These are phyloP conservation scores for Delia radicum DNA, from an alignment of 1,140 invertebrate species.

Conservation along the genomic window DNA sequence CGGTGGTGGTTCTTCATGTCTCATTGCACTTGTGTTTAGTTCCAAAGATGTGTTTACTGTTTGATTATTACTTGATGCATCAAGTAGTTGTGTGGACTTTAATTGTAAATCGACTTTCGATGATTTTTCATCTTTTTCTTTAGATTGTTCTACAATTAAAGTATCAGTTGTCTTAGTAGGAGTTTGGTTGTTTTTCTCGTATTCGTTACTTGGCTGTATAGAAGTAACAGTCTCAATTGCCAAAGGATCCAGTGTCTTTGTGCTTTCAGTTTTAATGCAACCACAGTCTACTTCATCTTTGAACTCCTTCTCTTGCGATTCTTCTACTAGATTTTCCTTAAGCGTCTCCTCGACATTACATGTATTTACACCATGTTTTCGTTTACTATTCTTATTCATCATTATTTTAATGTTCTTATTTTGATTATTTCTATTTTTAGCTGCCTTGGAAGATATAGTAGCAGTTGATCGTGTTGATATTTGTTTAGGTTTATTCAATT, in stretches of 20 bases:
- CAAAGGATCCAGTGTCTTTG: not conserved
- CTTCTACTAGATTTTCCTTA: not conserved
- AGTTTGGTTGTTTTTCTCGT: too few relatives aligned
- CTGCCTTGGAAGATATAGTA: not conserved
- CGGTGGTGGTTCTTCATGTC: too few relatives aligned
- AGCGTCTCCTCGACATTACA: not conserved
- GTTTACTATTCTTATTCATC: not conserved
- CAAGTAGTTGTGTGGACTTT: not conserved
- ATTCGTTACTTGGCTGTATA: not conserved
- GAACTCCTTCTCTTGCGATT: too few relatives aligned
- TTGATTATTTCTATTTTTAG: not conserved
- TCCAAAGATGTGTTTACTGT: not conserved
- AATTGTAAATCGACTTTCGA: not conserved
- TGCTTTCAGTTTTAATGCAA: not conserved
- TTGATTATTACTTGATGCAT: not conserved
- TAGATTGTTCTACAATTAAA: too few relatives aligned
- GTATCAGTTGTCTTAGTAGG: too few relatives aligned
- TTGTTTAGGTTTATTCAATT: slow-evolving; percentile 32
- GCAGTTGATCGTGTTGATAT: slow-evolving; percentile 32
- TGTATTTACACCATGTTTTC: not conserved
- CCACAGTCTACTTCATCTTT: not conserved
- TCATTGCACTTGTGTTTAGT: not conserved
- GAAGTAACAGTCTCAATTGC: not conserved
- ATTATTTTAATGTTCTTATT: not conserved
- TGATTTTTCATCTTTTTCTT: too few relatives aligned